Conservation (phyloP, 2,888 invertebrate species). For the Ectemnius lituratus region DNA sequence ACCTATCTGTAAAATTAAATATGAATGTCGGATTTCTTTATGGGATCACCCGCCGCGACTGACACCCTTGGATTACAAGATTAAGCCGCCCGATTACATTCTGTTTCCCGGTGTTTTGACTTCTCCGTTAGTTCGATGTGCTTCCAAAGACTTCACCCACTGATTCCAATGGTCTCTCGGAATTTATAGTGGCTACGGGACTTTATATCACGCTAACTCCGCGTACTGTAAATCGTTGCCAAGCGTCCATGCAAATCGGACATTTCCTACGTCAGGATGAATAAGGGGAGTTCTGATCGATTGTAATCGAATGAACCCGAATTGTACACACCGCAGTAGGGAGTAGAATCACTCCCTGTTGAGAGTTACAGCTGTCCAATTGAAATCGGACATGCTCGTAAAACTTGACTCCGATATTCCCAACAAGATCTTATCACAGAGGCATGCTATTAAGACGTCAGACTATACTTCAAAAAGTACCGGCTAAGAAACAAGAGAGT, state of each 20-base stretch:
- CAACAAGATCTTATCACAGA: too few species aligned
- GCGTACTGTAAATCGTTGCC: too few species aligned
- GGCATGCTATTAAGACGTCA: too few species aligned
- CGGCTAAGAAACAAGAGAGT: conserved; percentile 44
- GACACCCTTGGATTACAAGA: conserved; percentile 7
- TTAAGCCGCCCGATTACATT: conserved; percentile 35
- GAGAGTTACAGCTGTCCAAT: conserved; percentile 28
- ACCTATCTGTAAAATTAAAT: conserved; percentile 37
- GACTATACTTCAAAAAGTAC: too few species aligned
- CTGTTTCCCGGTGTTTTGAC: conserved; percentile 26
- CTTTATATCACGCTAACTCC: conserved; percentile 28
- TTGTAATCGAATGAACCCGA: conserved; percentile 30
- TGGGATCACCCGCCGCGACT: conserved; percentile 10
- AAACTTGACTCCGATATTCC: conserved; percentile 11
- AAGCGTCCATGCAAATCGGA: too few species aligned
- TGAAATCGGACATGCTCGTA: conserved; percentile 16
- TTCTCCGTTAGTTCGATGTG: conserved; percentile 11
- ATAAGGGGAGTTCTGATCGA: conserved; percentile 22
- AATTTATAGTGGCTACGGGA: conserved; percentile 14
- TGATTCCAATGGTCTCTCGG: background rate
- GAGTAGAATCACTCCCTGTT: conserved; percentile 15
- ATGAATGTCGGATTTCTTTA: conserved; percentile 17
- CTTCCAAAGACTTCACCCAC: background rate
- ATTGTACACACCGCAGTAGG: conserved; percentile 14
- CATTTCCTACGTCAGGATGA: background rate